These are phyloP conservation scores for Macrotus californicus DNA, from an alignment of 2,113 vertebrate species.

Conservation along the genomic window DNA sequence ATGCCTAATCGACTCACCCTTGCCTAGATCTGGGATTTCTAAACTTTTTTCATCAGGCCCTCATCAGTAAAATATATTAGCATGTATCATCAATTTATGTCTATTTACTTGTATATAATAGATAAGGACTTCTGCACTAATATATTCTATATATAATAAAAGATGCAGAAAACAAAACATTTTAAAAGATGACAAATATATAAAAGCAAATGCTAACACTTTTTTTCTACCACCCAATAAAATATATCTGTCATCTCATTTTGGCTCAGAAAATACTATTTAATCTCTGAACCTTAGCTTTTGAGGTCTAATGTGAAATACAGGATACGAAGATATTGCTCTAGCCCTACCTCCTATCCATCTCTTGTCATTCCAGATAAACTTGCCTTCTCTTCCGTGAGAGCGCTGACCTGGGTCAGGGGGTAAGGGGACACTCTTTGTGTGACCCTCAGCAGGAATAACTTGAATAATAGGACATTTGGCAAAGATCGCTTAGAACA, in stretches of 20 bases:
- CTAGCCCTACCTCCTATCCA: neutral
- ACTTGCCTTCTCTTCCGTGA: neutral
- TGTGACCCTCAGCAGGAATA: neutral
- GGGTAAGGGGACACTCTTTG: neutral
- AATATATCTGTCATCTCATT: neutral
- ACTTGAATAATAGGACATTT: constrained; percentile 1
- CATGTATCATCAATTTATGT: neutral
- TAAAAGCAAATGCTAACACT: neutral
- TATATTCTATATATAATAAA: neutral
- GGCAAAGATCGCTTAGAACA: neutral
- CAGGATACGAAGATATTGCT: neutral
- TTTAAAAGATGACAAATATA: neutral
- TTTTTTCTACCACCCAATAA: neutral
- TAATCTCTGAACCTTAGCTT: neutral
- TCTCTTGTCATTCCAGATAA: neutral
- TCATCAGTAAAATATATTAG: neutral
- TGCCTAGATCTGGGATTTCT: neutral
- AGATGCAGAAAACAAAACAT: neutral
- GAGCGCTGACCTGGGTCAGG: neutral
- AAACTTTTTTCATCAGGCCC: neutral
- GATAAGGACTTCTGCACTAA: neutral
- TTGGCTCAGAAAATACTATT: neutral
- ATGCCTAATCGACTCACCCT: neutral
- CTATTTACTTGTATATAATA: neutral
- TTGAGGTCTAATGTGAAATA: constrained; percentile 4